Evolutionary conservation across 2,113 vertebrate genomes (phyloP).

Genomic region (Caranx melampygus): DNA sequence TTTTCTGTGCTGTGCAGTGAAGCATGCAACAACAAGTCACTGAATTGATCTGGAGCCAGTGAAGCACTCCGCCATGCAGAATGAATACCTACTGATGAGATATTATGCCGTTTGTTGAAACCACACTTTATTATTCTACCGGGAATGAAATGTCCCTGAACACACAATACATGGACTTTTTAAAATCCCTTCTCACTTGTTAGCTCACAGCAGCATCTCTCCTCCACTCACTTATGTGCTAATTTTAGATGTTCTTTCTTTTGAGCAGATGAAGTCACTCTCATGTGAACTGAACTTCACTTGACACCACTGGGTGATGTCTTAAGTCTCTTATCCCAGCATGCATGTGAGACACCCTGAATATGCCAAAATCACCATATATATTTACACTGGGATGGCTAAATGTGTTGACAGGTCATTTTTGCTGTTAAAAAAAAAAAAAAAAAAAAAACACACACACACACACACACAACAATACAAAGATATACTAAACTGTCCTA

Average conservation of each 20-base stretch:
- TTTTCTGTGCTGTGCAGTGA: conserved; percentile 11
- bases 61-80: conserved; percentile 49
- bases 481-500: too few relatives aligned
- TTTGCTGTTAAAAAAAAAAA: too few relatives aligned
- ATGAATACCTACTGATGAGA: conserved; percentile 64
- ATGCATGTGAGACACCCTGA: too few relatives aligned
- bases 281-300: background rate
- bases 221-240: background rate
- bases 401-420: too few relatives aligned
- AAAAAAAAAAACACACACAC: too few relatives aligned
- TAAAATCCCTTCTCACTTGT: conserved; percentile 2
- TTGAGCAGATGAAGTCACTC: background rate
- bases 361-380: too few relatives aligned
- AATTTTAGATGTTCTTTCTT: conserved; percentile 13
- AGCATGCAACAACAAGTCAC: conserved; percentile 30
- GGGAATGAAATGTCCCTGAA: conserved; percentile 25
- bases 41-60: conserved; percentile 40
- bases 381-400: too few relatives aligned
- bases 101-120: conserved; percentile 47
- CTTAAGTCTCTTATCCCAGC: too few relatives aligned
- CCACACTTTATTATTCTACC: conserved; percentile 33
- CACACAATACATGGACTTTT: background rate
- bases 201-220: conserved; percentile 9
- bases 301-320: too few relatives aligned
- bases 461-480: too few relatives aligned